Evolutionary conservation across 2,888 invertebrate species (phyloP).

Genomic region (Trichopoda pennipes): DNA sequence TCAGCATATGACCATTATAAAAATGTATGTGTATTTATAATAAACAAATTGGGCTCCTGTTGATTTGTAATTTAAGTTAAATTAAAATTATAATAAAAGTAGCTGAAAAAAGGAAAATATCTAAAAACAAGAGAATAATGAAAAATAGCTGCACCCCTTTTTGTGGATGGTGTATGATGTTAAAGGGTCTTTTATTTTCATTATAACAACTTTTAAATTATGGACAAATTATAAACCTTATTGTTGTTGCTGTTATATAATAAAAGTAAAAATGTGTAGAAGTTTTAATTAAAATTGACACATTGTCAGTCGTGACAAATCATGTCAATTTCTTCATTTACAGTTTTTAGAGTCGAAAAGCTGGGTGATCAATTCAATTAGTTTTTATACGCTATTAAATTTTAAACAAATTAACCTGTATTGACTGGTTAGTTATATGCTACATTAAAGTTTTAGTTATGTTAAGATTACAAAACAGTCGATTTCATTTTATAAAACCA

Average conservation of each 20-base stretch:
- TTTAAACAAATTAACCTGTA: conserved; percentile 1
- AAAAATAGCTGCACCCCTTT: conserved; percentile 58
- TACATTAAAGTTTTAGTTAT: neutral
- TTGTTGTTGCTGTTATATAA: conserved; percentile 1
- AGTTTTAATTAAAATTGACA: conserved; percentile 69
- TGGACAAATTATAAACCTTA: conserved; percentile 50
- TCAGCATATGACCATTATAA: conserved; percentile 39
- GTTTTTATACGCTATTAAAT: neutral
- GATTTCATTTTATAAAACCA: too few relatives aligned
- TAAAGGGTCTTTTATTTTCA: conserved; percentile 12
- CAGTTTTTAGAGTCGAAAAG: neutral
- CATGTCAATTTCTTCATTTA: conserved; percentile 69
- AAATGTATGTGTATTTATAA: conserved; percentile 7
- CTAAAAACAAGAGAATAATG: conserved; percentile 18
- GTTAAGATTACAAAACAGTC: too few relatives aligned
- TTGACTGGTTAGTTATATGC: neutral
- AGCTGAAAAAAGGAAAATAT: conserved; percentile 1
- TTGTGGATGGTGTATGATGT: neutral
- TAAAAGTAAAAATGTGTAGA: conserved; percentile 51
- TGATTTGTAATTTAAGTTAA: conserved; percentile 37
- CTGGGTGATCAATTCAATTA: conserved; percentile 31
- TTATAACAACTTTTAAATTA: conserved; percentile 41
- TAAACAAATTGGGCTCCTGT: conserved; percentile 50
- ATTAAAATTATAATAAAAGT: neutral
- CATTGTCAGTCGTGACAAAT: conserved; percentile 63